Evolutionary conservation across 2,888 invertebrate genomes (phyloP), one percentile per base, ranked within the genome.

Genomic region (Pyrocoelia pectoralis): DNA sequence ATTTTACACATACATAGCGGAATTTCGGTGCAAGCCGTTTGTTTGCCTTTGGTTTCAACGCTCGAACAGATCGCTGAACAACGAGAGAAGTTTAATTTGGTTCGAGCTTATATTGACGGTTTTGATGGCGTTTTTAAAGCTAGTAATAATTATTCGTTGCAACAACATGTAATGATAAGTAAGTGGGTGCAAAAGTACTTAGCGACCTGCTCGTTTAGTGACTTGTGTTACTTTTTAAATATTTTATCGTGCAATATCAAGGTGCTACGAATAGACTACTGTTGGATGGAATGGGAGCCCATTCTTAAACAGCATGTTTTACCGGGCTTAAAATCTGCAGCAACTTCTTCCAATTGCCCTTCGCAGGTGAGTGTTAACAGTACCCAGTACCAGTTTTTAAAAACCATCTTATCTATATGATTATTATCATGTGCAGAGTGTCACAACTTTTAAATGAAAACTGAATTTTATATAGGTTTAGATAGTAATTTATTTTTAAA

Each of bases 171-270:
- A n/a, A 68, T 81, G 17, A 66, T 81, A 2, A 74, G 75, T 49
- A 41, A 66, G n/a, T 81, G 81, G 81, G 68, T 79, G 19, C 58
- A 66, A 12, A 75, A 74, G 61, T 81, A 80, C 66, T 64, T 77
- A 59, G 64, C 71, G 12, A 64, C 68, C 3, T 80, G 80, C 62
- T 73, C 76, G 49, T 69, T 73, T 49, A 56, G 69, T 0, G 81
- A 81, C 49, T 67, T 81, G 15, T 71, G 71, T 18, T 43, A 59
- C 8, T 66, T 77, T 5, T 60, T 80, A 12, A 73, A 76, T 15
- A 68, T 76, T 8, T 66, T 80, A 17, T 61, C 73, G 18, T 62
- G 57, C n/a, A 66, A 73, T 3, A 57, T 79, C 9, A 74, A 77
- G 24, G 67, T 64, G 46, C 56, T 74, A 1, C 65, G 64, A 8